Conservation (phyloP, 2,888 invertebrate species). For the Thalpophila matura region DNA sequence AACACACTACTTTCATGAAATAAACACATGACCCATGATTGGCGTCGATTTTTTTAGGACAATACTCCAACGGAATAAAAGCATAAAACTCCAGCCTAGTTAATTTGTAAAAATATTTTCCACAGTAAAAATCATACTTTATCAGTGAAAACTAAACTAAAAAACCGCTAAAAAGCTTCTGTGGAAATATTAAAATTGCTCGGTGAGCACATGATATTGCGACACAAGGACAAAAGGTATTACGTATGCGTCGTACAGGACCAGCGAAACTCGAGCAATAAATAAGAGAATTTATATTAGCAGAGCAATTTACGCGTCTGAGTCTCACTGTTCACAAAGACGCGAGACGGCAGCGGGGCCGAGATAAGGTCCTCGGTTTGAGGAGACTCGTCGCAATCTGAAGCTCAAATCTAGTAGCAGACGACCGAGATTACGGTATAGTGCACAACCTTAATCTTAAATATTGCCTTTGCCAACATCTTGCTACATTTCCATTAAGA, state of each 20-base stretch:
- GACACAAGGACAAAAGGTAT: conserved; percentile 28
- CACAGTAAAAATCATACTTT: conserved; percentile 12
- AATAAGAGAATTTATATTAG: conserved; percentile 58
- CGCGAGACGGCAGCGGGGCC: conserved; percentile 44
- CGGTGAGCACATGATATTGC: conserved; percentile 20
- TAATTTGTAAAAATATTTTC: conserved; percentile 11
- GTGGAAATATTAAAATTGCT: conserved; percentile 31
- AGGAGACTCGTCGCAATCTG: conserved; percentile 54
- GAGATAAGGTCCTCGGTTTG: conserved; percentile 61
- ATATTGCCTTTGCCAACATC: conserved; percentile 27
- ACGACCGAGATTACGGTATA: conserved; percentile 43
- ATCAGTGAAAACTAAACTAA: conserved; percentile 14
- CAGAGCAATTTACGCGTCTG: conserved; percentile 58
- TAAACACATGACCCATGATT: conserved; percentile 9
- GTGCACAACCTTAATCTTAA: conserved; percentile 26
- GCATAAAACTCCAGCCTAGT: background rate
- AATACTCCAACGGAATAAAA: background rate
- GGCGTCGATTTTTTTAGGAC: background rate
- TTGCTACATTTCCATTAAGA: conserved; percentile 8
- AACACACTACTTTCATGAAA: conserved; percentile 37
- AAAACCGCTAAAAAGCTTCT: conserved; percentile 20
- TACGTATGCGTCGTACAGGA: conserved; percentile 17
- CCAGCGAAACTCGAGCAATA: conserved; percentile 25
- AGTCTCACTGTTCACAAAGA: conserved; percentile 59
- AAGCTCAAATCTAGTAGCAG: conserved; percentile 54